Base-by-base conservation (phyloP, 1,140 invertebrate genomes). In the Tetragonula clypearis region DNA sequence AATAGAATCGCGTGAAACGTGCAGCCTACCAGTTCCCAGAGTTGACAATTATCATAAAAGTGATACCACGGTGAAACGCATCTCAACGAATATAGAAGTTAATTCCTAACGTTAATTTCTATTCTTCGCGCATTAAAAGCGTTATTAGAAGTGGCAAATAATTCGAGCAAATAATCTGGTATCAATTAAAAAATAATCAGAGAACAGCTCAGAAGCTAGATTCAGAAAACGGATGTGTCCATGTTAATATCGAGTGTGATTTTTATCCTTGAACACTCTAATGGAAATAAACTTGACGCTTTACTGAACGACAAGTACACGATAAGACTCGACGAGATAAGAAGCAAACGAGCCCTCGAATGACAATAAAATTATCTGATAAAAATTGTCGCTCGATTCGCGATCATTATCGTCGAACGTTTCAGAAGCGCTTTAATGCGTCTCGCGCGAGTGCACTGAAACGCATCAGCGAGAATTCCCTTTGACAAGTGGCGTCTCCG, bases 1-100 rank as follows among this genome's bases (percentile, higher is more conserved):
- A 19, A 53, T 75, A 56, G 30, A 30, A 68, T 60, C 73, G 66
- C 35, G 26, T 76, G 68, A 78, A 84, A 84, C 82, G 75, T 84
- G 65, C 55, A 11, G 9, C 5, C 19, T 60, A 49, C 62, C n/a
- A 30, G 17, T 55, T 49, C 17, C 19, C 41, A 9, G 26, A 65
- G 26, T 21, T 79, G 26, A 69, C 55, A 69, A 83, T 83, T 78
- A 78, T 78, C 55, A 65, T 69, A 26, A 69, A 78, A 14, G 26
- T 53, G 72, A 53, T 79, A 55, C 62, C 41, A 11, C 15, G 19
- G 12, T 14, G 9, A 53, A 79, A 55, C 35, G 17, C 21, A 68
- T 30, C 77, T 41, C 26, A 30, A 2, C 49, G 6, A 76, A 62
- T 23, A 19, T 60, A 8, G 12, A 5, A 60, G 15, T 76, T 60